A percentile compares a stretch with the other conserved stretches of the same genome.
These are phyloP conservation scores for Calameuta idolon DNA, from an alignment of 2,888 invertebrate species.

Conservation along the genomic window DNA sequence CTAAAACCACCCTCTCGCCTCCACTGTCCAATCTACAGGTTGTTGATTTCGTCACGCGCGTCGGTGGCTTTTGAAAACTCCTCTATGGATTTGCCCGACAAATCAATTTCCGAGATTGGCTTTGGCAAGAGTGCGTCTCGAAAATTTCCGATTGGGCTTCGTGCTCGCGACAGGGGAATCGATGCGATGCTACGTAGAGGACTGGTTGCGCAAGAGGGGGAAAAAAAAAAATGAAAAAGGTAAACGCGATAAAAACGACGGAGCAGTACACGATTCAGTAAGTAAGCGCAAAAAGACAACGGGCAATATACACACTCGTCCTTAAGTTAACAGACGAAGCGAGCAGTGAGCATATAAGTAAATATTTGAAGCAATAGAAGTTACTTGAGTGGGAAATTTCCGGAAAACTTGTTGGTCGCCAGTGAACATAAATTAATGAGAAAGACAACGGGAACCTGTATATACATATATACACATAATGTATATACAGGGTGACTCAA, in stretches of 20 bases:
- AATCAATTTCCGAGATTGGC: constrained; percentile 1
- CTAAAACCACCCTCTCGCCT: not conserved
- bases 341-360: not conserved
- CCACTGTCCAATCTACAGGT: not conserved
- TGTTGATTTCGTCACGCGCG: not conserved
- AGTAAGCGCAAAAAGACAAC: not conserved
- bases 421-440: constrained; percentile 36
- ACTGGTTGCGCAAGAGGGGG: not conserved
- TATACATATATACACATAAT: not conserved
- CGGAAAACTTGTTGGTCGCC: constrained; percentile 1
- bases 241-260: not conserved
- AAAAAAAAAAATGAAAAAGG: constrained; percentile 9
- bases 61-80: not conserved
- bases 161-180: not conserved
- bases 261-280: not conserved
- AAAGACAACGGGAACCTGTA: constrained; percentile 32
- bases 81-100: constrained; percentile 9
- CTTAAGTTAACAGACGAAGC: not conserved
- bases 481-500: not conserved
- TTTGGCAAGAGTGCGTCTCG: not conserved
- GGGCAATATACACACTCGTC: not conserved
- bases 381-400: not conserved
- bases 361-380: constrained; percentile 13
- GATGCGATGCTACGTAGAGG: not conserved
- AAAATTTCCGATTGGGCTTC: not conserved